phyloP scores from a whole-genome alignment of 2,113 vertebrate genomes.

The Anoplopoma fimbria region DNA sequence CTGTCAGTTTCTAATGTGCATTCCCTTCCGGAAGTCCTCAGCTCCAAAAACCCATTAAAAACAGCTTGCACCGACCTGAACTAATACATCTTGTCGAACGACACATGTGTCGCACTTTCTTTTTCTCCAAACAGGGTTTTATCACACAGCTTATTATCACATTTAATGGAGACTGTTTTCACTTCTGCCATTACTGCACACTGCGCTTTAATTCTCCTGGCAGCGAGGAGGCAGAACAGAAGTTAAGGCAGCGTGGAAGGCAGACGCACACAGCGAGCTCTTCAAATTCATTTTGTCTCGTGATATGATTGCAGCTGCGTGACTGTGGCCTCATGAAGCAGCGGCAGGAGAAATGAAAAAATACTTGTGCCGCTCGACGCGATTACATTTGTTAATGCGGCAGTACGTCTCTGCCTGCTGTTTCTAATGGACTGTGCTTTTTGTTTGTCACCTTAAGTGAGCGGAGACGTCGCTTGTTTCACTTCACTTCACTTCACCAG shows the following conservation, averaged over 20 bases:
- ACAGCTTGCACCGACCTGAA: conserved; percentile 56
- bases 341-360: conserved; percentile 44
- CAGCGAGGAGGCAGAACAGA: conserved; percentile 52
- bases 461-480: conserved; percentile 24
- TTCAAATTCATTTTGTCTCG: conserved; percentile 63
- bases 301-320: conserved; percentile 54
- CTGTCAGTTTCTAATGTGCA: conserved; percentile 44
- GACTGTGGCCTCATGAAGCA: conserved; percentile 55
- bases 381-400: conserved; percentile 61
- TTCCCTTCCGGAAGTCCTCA: conserved; percentile 46
- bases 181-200: conserved; percentile 54
- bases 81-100: conserved; percentile 55
- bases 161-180: conserved; percentile 67
- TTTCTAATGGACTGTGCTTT: conserved; percentile 68
- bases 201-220: conserved; percentile 60
- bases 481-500: conserved; percentile 28
- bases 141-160: conserved; percentile 65
- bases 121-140: conserved; percentile 27
- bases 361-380: conserved; percentile 39
- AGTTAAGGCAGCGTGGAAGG: conserved; percentile 60
- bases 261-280: conserved; percentile 48
- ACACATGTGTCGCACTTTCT: conserved; percentile 53
- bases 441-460: conserved; percentile 71
- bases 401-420: conserved; percentile 39
- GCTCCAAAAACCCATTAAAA: conserved; percentile 68